Conservation (phyloP, 2,888 invertebrate species). For the Agonopterix heracliana region DNA sequence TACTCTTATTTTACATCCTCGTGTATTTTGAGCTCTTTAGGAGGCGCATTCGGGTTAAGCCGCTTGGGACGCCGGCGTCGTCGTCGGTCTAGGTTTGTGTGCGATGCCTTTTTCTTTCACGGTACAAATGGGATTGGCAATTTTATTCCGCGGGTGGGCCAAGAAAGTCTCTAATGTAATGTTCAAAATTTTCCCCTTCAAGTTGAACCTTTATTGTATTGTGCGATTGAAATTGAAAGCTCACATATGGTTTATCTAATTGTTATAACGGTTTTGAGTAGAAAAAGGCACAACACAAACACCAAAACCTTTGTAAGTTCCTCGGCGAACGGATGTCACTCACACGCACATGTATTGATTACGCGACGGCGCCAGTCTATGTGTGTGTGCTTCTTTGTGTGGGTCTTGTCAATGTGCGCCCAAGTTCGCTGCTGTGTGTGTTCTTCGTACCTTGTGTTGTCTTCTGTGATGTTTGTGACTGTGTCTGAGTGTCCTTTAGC, state of each 20-base stretch:
- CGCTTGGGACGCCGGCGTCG: conserved; percentile 52
- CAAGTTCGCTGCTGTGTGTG: conserved; percentile 29
- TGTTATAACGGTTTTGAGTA: not conserved
- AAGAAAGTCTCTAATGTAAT: conserved; percentile 25
- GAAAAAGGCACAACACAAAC: conserved; percentile 37
- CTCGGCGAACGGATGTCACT: conserved; percentile 66
- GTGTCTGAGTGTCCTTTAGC: conserved; percentile 61
- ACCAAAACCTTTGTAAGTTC: conserved; percentile 28
- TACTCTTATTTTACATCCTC: conserved; percentile 65
- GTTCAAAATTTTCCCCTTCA: conserved; percentile 17
- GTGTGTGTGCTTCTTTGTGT: conserved; percentile 63
- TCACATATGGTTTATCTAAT: not conserved
- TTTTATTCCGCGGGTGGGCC: conserved; percentile 38
- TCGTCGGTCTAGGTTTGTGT: conserved; percentile 47
- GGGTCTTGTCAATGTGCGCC: conserved; percentile 47
- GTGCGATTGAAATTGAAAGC: conserved; percentile 9
- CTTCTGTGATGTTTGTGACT: conserved; percentile 65
- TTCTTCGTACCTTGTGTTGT: conserved; percentile 63
- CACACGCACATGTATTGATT: conserved; percentile 83
- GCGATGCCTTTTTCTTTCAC: conserved; percentile 65
- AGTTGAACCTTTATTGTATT: conserved; percentile 5
- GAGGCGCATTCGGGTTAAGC: conserved; percentile 64
- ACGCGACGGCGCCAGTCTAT: conserved; percentile 71
- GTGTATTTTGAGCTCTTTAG: conserved; percentile 67
- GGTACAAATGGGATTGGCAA: conserved; percentile 35